Base-by-base conservation (phyloP, 2,888 invertebrate genomes). In the Erpobdella octoculata region DNA sequence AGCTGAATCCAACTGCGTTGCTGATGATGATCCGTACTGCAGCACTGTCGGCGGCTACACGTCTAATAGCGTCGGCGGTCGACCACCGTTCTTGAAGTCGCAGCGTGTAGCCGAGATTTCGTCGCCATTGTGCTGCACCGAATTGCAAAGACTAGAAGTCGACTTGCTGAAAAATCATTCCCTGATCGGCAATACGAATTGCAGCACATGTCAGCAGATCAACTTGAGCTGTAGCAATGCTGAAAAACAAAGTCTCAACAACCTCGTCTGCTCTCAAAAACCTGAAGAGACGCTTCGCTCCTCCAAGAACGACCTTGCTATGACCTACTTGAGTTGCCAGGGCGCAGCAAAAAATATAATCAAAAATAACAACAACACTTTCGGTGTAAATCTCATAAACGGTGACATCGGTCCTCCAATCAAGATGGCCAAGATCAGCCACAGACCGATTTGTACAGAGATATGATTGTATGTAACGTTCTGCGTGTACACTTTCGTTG, bases 391-490 rank as follows among this genome's bases (percentile, higher is more conserved):
- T 21, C 9, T 15, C 59, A 58, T 15, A 8, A 58, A 12, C 9
- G n/a, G 25, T 58, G 8, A 62, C 35, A 62, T 8, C 35, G 33
- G 28, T 5, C n/a, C n/a, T 31, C 18, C n/a, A 25, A 59, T 25
- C 25, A 59, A 46, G 46, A 46, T 46, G 18, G 5, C 21, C 25
- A 62, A 62, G 53, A 28, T 28, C 35, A 62, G 21, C 28, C 28
- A 31, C 5, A n/a, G 62, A 21, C 62, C 62, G 5, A 62, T 62
- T 28, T 62, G 62, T 31, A 62, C 62, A 18, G 62, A 62, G 31
- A 62, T 62, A 28, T 62, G 35, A 35, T 9, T 21, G 41, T 9
- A 9, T 12, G 41, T 18, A 9, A 9, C 9, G 41, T 18, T 18
- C 41, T 18, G 41, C 9, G 9, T 41, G 41, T 12, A 18, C 41